Conservation (phyloP, 1,140 invertebrate species). For the Hesperophylax magnus region DNA sequence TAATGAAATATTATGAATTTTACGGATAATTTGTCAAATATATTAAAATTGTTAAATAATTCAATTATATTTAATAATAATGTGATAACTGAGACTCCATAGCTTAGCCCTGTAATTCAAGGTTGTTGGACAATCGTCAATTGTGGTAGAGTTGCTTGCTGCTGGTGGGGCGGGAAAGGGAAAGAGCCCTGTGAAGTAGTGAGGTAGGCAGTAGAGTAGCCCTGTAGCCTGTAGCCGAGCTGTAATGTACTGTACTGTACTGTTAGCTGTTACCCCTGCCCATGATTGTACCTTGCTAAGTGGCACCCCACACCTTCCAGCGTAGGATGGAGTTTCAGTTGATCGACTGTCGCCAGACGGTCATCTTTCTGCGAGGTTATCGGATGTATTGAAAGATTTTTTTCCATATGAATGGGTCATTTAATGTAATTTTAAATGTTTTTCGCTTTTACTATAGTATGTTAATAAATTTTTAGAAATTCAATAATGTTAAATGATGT, state of each 20-base stretch:
- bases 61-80: slow-evolving; percentile 55
- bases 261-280: not conserved
- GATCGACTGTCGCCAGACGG: slow-evolving; percentile 4
- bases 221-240: not conserved
- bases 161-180: not conserved
- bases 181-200: not conserved
- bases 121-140: slow-evolving; percentile 42
- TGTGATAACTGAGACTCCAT: slow-evolving; percentile 52
- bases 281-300: slow-evolving; percentile 18
- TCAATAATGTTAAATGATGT: slow-evolving; percentile 48
- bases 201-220: not conserved
- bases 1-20: slow-evolving; percentile 43
- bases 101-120: slow-evolving; percentile 32
- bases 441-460: slow-evolving; percentile 53
- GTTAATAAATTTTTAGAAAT: slow-evolving; percentile 53
- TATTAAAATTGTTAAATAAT: slow-evolving; percentile 55
- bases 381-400: slow-evolving; percentile 37
- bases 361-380: slow-evolving; percentile 36
- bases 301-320: not conserved
- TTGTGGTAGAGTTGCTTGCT: not conserved
- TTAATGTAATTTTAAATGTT: slow-evolving; percentile 55
- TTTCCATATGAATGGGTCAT: slow-evolving; percentile 51
- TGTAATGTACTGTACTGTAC: no score
- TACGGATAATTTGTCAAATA: slow-evolving; percentile 54
- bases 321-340: slow-evolving; percentile 43